These are phyloP conservation scores for Papilio elwesi DNA, from an alignment of 2,888 invertebrate genomes.

Conservation along the genomic window DNA sequence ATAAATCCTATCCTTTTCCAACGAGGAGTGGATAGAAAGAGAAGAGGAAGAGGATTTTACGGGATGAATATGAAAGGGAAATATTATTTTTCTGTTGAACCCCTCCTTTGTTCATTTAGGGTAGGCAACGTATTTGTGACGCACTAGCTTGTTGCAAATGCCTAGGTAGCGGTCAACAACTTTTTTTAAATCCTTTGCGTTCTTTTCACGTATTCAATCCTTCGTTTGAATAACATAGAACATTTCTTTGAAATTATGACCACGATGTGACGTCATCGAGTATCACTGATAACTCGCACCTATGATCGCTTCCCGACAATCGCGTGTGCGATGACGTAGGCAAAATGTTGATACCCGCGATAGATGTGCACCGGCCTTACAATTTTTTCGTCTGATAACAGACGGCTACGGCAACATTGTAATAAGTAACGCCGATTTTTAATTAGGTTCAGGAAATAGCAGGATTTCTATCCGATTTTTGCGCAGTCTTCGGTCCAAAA, in stretches of 20 bases:
- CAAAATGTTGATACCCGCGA: not conserved
- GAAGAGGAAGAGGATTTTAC: no score
- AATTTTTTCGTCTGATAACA: slow-evolving; percentile 25
- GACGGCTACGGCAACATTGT: slow-evolving; percentile 10
- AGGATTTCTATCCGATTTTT: no score
- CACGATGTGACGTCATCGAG: not conserved
- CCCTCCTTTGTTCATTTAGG: no score
- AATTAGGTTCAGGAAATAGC: no score
- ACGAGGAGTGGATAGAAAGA: no score
- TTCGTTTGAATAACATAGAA: not conserved
- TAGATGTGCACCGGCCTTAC: slow-evolving; percentile 3
- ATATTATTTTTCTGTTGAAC: no score
- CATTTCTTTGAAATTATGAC: not conserved
- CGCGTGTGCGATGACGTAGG: slow-evolving; percentile 14
- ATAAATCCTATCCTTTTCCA: no score
- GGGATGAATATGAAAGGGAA: no score
- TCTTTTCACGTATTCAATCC: not conserved
- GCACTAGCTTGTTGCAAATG: no score
- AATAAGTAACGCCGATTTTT: not conserved
- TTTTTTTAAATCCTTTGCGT: not conserved
- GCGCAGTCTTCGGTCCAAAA: no score
- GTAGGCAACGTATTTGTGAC: no score
- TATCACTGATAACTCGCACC: not conserved
- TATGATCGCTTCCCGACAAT: not conserved
- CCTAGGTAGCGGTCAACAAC: no score